phyloP scores from a whole-genome alignment of 2,888 invertebrate genomes.

The Cerastoderma edule region DNA sequence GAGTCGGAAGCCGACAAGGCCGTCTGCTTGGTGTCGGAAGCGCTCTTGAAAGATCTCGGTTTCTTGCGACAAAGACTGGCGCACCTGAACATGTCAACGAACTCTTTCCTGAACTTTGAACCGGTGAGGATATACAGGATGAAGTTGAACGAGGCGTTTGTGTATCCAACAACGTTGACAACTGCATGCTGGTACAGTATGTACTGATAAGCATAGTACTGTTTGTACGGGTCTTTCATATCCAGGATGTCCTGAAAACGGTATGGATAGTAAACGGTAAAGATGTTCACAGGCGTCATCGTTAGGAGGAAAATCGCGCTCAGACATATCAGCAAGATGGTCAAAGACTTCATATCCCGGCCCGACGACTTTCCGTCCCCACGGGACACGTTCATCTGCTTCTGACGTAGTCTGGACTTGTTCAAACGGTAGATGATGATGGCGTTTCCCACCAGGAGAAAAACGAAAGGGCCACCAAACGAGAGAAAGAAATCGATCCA shows the following conservation, averaged over 20 bases:
- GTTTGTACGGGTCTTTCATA: constrained; percentile 23
- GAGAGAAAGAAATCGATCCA: constrained; percentile 40
- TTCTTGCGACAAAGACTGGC: no score
- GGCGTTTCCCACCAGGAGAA: constrained; percentile 34
- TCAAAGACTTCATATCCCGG: constrained; percentile 34
- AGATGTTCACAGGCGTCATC: constrained; percentile 41
- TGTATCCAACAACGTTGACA: constrained; percentile 47
- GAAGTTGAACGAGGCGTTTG: constrained; percentile 49
- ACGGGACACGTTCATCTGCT: constrained; percentile 28
- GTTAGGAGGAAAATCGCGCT: constrained; percentile 42
- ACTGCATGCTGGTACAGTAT: constrained; percentile 37
- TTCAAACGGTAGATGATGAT: constrained; percentile 37
- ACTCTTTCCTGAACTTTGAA: constrained; percentile 39
- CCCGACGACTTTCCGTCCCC: constrained; percentile 12
- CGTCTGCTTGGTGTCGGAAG: no score
- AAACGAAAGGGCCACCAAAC: constrained; percentile 37
- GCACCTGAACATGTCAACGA: constrained; percentile 31
- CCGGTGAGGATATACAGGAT: constrained; percentile 54
- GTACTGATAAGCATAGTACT: constrained; percentile 40
- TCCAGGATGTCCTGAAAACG: constrained; percentile 16
- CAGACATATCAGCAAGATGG: constrained; percentile 34
- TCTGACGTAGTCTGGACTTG: constrained; percentile 20
- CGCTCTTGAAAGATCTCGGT: no score
- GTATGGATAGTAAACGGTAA: constrained; percentile 30
- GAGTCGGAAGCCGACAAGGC: no score